Evolutionary conservation across 2,888 invertebrate species (phyloP), one percentile per base, ranked within the genome.

Genomic region (Piscicola geometra): DNA sequence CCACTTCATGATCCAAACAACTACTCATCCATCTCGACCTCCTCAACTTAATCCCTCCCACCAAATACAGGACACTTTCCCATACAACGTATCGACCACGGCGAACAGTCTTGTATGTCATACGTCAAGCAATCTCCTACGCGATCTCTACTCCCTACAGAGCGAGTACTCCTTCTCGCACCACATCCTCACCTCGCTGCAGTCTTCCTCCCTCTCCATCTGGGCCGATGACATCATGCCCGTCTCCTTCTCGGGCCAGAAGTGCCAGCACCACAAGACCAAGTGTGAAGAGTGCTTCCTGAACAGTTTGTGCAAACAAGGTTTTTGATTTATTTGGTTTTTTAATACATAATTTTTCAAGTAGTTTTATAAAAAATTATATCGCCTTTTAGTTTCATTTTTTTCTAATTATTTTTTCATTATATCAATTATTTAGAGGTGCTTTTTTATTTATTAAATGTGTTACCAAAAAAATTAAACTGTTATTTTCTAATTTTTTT

Each of bases 51-150:
- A n/a, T n/a, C n/a, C n/a, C n/a, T n/a, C n/a, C n/a, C n/a, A n/a
- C n/a, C n/a, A n/a, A n/a, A 56, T 21, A 3, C 9, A 73, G 73
- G 73, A 56, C 25, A 73, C 56, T 35, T 64, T 28, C 33, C 64
- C 73, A 25, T 35, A 60, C 36, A 30, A 64, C 36, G n/a, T 60
- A 35, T 33, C 47, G 12, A 25, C 56, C 35, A 56, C 64, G 33
- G 60, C 50, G 28, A 73, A 73, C 64, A 73, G 73, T 64, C 60
- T 73, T 32, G 73, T 52, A 18, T 73, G 73, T 64, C 30, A 35
- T 25, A 60, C 73, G 1, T 56, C 56, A 30, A 73, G 73, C 64
- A 73, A 73, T 41, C 41, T 73, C 18, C 60, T 73, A 35, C n/a
- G 21, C 15, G 30, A 60, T 1, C 28, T 73, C 15, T 73, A 56